These are phyloP conservation scores for Heteractis magnifica DNA, from an alignment of 92 coral and sea anemone species.

Conservation along the genomic window DNA sequence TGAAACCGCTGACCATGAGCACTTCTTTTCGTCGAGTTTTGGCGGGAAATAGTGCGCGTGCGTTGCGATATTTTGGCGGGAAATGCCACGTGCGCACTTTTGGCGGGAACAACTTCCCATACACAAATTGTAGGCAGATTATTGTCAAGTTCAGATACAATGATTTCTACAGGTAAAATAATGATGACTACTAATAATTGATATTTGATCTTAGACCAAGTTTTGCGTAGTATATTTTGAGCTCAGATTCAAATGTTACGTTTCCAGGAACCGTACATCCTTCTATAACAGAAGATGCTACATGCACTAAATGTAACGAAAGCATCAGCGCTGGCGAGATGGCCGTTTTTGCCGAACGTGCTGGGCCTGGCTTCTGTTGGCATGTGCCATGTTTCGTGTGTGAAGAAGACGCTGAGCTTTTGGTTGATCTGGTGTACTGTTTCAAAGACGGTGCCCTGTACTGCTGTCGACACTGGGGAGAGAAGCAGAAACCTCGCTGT, in stretches of 20 bases:
- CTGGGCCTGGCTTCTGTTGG: conserved; percentile 82
- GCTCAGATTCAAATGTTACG: background rate
- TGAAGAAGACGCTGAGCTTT: conserved; percentile 65
- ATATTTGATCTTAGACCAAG: no score
- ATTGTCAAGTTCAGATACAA: no score
- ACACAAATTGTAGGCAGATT: no score
- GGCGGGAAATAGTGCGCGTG: conserved; percentile 29
- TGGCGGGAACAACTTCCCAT: no score
- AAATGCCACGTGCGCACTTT: background rate
- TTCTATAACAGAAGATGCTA: conserved; percentile 46
- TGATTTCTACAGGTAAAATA: no score
- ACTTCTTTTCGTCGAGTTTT: background rate
- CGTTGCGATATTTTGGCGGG: background rate
- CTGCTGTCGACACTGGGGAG: conserved; percentile 87
- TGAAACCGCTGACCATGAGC: conserved; percentile 14
- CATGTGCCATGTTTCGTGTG: conserved; percentile 87
- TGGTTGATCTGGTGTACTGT: conserved; percentile 83
- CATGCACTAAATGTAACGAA: conserved; percentile 61
- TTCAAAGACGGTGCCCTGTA: conserved; percentile 60
- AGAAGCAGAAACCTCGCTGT: conserved; percentile 85
- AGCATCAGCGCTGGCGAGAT: conserved; percentile 75
- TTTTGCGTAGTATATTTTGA: background rate
- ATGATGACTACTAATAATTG: no score
- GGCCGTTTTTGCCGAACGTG: conserved; percentile 86
- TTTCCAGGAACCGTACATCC: conserved; percentile 69